Percentiles rank a stretch among this genome's conserved stretches.
Evolutionary conservation across 2,888 invertebrate genomes (phyloP).

Genomic region (Molorchus minor): DNA sequence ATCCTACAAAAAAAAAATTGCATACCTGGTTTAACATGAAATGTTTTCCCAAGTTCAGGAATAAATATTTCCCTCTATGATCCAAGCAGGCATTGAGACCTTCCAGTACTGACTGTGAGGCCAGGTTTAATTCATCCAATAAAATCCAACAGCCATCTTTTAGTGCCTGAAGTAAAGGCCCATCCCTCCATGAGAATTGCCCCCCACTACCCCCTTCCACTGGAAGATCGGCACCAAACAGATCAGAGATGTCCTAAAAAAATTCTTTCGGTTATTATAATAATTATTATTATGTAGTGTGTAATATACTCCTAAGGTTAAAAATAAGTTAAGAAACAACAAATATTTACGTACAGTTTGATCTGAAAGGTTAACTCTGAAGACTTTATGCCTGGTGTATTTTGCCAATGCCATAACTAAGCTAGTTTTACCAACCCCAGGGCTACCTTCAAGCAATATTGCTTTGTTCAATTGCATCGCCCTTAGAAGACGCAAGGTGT

Average conservation of each 20-base stretch:
- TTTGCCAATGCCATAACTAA: slow-evolving; percentile 90
- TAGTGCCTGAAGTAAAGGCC: slow-evolving; percentile 91
- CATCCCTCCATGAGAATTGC: slow-evolving; percentile 95
- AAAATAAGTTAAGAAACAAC: neutral
- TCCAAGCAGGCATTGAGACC: slow-evolving; percentile 98
- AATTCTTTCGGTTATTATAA: slow-evolving; percentile 7
- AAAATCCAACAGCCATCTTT: slow-evolving; percentile 96
- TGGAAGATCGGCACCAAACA: slow-evolving; percentile 98
- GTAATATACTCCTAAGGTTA: neutral
- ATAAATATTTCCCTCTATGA: slow-evolving; percentile 96
- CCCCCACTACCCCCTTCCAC: slow-evolving; percentile 86
- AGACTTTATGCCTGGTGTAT: slow-evolving; percentile 82
- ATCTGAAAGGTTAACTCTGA: slow-evolving; percentile 96
- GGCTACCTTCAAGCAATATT: slow-evolving; percentile 94
- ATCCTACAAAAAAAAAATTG: neutral
- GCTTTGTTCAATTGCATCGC: slow-evolving; percentile 92
- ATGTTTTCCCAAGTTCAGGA: slow-evolving; percentile 90
- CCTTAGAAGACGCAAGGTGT: slow-evolving; percentile 84
- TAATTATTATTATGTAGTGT: neutral
- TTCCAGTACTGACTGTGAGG: slow-evolving; percentile 97
- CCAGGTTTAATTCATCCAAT: slow-evolving; percentile 96
- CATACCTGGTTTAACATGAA: slow-evolving; percentile 71
- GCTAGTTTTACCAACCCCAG: slow-evolving; percentile 98
- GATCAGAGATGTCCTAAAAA: slow-evolving; percentile 88
- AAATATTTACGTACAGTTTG: slow-evolving; percentile 81